phyloP scores from a whole-genome alignment of 2,888 invertebrate species.

The Drosophila heteroneura region DNA sequence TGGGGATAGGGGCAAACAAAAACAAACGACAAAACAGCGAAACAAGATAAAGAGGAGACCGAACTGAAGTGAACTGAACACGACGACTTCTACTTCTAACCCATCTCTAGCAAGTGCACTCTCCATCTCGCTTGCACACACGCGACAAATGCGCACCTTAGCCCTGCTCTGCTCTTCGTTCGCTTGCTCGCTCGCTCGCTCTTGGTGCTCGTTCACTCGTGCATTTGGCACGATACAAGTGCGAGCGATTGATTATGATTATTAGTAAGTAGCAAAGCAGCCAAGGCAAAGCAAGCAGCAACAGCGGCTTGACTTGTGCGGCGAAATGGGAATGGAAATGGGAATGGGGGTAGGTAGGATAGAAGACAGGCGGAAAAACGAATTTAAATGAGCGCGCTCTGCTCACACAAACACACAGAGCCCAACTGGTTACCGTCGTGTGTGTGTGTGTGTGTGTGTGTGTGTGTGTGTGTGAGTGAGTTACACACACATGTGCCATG shows the following conservation, averaged over 20 bases:
- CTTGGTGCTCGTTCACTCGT: constrained; percentile 38
- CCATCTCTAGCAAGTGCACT: constrained; percentile 17
- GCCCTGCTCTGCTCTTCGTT: constrained; percentile 1
- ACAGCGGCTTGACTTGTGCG: constrained; percentile 52
- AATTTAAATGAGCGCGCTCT: constrained; percentile 72
- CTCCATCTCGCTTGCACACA: constrained; percentile 43
- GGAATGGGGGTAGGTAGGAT: constrained; percentile 42
- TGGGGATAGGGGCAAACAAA: constrained; percentile 60
- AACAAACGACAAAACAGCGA: constrained; percentile 67
- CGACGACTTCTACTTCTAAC: constrained; percentile 39
- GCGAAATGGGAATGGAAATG: constrained; percentile 51
- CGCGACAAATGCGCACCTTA: constrained; percentile 23
- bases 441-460: constrained; percentile 14
- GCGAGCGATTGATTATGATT: constrained; percentile 80
- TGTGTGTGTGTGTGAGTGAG: constrained; percentile 48
- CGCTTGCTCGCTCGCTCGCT: constrained; percentile 1
- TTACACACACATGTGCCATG: constrained; percentile 60
- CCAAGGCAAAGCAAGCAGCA: constrained; percentile 34
- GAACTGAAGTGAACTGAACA: constrained; percentile 28
- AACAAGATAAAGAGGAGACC: constrained; percentile 58
- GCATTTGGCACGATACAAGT: constrained; percentile 75
- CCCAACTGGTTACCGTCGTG: constrained; percentile 53
- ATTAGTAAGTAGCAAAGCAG: constrained; percentile 72
- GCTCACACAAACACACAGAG: constrained; percentile 30
- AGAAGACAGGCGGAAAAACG: constrained; percentile 67